Base-by-base conservation (phyloP, 2,888 invertebrate species). In the Drosophila robusta region DNA sequence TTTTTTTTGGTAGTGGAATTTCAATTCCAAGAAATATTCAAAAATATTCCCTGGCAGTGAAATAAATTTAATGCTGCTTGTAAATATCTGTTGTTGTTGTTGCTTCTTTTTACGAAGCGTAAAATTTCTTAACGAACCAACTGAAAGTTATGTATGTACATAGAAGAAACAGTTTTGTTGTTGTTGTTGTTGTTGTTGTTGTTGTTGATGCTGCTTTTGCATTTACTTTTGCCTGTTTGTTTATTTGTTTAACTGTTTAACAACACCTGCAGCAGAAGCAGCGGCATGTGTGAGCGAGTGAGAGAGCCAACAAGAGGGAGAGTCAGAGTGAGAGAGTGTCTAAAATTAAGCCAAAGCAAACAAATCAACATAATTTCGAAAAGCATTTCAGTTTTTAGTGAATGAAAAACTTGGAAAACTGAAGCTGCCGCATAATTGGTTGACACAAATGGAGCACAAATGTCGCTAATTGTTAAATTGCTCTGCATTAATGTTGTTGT, bases 121-220 rank as follows among this genome's bases (percentile, higher is more conserved):
- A 88, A 82, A 84, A 84, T 84, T 87, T 80, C 88, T 79, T 83
- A 83, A 83, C 83, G 83, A 87, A 88, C 73, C 88, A 87, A 82
- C 80, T 57, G 78, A 85, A 84, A 88, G 88, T 86, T 86, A 82
- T 75, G 75, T 75, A 42, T 34, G 44, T 34, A 72, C 78, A 77
- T 63, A 72, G 72, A 60, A 60, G 70, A 64, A 55, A 46, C 74
- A 16, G 75, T 74, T 68, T 66, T 54, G 57, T 70, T 63, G 41
- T 54, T 70, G 49, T 62, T 65, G 47, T 64, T 60, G 75, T 50
- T 73, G 55, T 60, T 63, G 67, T 58, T 67, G 38, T 54, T n/a
- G 18, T 18, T 18, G 18, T 2, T 18, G 18, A 18, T 18, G 18
- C 18, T 70, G 50, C 65, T 65, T 51, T 67, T 60, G 75, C 69